These are phyloP conservation scores for Chiloscyllium plagiosum DNA, from an alignment of 2,113 vertebrate species.

Conservation along the genomic window DNA sequence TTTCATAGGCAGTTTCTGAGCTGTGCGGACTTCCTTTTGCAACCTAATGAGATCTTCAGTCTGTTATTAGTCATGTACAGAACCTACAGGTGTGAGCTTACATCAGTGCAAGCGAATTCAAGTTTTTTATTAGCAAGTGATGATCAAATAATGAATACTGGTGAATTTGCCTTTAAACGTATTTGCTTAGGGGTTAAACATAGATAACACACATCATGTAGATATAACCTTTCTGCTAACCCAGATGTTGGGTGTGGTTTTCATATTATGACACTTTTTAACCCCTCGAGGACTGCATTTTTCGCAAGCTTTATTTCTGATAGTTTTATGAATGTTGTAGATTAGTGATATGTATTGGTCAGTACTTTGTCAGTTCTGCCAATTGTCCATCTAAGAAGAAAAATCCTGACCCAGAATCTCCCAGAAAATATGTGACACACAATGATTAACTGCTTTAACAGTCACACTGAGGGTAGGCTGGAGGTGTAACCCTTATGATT, in stretches of 20 bases:
- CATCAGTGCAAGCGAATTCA: neutral
- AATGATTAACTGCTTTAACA: neutral
- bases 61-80: neutral
- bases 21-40: neutral
- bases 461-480: neutral
- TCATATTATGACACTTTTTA: neutral
- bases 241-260: slow-evolving; percentile 5
- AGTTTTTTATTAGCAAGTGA: neutral
- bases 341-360: neutral
- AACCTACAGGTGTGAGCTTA: neutral
- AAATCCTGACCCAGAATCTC: neutral
- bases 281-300: neutral
- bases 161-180: neutral
- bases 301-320: neutral
- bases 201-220: neutral
- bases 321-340: neutral
- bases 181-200: too few relatives aligned
- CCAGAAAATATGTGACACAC: neutral
- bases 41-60: neutral
- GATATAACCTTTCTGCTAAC: too few relatives aligned
- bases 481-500: neutral
- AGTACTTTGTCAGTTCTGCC: neutral
- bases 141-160: neutral
- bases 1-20: neutral
- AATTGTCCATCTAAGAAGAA: neutral